phyloP scores from a whole-genome alignment of 2,113 vertebrate species.

The Murina feae region DNA sequence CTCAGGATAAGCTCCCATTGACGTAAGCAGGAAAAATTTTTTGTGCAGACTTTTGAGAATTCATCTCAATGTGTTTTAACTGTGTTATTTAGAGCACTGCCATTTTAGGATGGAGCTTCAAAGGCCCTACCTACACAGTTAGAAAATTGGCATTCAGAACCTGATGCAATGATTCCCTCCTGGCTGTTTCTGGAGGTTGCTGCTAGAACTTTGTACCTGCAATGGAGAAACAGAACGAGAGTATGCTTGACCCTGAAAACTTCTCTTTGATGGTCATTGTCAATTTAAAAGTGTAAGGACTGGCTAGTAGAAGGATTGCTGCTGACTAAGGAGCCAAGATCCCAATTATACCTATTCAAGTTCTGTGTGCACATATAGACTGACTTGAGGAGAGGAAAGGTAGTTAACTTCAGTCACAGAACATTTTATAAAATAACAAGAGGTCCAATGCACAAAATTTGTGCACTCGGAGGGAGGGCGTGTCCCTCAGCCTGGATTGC shows the following conservation, averaged over 20 bases:
- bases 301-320: neutral
- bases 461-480: no score
- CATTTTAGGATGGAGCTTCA: neutral
- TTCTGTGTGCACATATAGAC: neutral
- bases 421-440: neutral
- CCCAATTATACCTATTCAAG: neutral
- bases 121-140: neutral
- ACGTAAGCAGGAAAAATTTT: constrained; percentile 38
- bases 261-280: neutral
- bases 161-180: neutral
- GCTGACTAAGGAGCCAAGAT: neutral
- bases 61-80: neutral
- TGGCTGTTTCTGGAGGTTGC: neutral
- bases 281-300: neutral
- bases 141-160: neutral
- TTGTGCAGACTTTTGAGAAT: constrained; percentile 1
- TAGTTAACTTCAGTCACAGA: neutral
- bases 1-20: constrained; percentile 27
- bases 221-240: neutral
- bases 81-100: constrained; percentile 24
- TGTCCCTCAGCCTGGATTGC: no score
- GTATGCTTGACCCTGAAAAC: neutral
- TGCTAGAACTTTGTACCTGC: neutral
- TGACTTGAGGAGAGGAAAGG: neutral
- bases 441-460: no score